These are phyloP conservation scores for Tenebrosternarchus preto DNA, from an alignment of 2,113 vertebrate genomes.

Conservation along the genomic window DNA sequence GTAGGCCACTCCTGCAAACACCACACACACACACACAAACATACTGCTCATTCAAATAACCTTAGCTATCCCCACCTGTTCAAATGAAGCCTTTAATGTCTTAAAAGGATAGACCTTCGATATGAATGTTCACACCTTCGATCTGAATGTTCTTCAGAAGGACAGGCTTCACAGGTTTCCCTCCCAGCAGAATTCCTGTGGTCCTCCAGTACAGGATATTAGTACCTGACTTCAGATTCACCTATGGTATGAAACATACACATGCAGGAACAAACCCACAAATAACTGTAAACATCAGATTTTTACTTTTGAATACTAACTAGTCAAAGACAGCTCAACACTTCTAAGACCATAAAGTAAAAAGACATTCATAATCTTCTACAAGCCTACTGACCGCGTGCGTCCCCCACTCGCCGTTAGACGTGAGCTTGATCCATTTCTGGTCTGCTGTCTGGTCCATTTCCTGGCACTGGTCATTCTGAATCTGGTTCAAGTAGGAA, in stretches of 20 bases:
- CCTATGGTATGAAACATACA: slow-evolving; percentile 68
- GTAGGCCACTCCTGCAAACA: slow-evolving; percentile 88
- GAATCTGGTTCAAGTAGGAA: slow-evolving; percentile 77
- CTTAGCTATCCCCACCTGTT: neutral
- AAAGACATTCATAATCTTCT: too few species aligned
- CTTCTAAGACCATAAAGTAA: too few species aligned
- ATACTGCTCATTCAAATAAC: neutral
- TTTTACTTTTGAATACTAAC: neutral
- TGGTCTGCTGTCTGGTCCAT: slow-evolving; percentile 83
- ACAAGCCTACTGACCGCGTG: slow-evolving; percentile 80
- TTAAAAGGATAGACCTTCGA: neutral
- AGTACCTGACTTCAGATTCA: slow-evolving; percentile 90
- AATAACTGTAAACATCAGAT: neutral
- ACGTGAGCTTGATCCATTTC: slow-evolving; percentile 93
- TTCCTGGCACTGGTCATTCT: slow-evolving; percentile 98
- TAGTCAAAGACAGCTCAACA: neutral
- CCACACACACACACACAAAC: slow-evolving; percentile 2
- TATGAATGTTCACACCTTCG: slow-evolving; percentile 77
- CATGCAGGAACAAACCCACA: neutral
- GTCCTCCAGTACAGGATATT: slow-evolving; percentile 98
- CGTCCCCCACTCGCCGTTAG: slow-evolving; percentile 88
- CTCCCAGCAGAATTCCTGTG: slow-evolving; percentile 87
- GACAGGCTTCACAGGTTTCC: slow-evolving; percentile 90
- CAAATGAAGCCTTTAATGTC: neutral
- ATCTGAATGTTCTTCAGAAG: slow-evolving; percentile 94